Conservation (phyloP, 1,140 invertebrate genomes). For the Caenorhabditis briggsae region DNA sequence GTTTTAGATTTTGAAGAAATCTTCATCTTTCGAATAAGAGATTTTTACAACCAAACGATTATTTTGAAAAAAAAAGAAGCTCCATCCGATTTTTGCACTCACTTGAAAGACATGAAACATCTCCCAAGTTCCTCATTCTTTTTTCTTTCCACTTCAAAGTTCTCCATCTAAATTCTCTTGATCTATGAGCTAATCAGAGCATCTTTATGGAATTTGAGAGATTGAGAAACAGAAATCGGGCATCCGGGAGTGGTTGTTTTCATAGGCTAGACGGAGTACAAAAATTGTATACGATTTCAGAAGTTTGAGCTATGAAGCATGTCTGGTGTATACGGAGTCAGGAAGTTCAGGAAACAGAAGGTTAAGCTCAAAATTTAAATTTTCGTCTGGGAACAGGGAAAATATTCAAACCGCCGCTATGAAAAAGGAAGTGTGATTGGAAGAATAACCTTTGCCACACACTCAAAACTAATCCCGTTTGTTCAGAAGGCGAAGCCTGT, state of each 20-base stretch:
- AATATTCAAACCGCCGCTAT: not conserved
- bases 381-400: no score
- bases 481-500: constrained; percentile 10
- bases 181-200: constrained; percentile 31
- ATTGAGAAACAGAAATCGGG: not conserved
- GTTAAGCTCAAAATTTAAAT: no score
- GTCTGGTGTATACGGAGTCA: no score
- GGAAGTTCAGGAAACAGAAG: no score
- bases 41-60: not conserved
- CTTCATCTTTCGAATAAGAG: no score
- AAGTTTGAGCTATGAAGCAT: no score
- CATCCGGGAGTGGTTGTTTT: not conserved
- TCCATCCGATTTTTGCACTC: constrained; percentile 9
- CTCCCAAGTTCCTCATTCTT: constrained; percentile 34
- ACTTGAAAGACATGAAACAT: not conserved
- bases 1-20: not conserved
- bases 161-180: constrained; percentile 5
- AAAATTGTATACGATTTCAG: not conserved
- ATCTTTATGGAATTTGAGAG: not conserved
- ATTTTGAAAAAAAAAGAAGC: not conserved
- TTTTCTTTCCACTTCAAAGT: constrained; percentile 41
- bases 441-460: constrained; percentile 37
- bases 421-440: constrained; percentile 30
- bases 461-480: constrained; percentile 42
- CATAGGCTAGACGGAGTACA: not conserved